Conservation (phyloP, 1,140 invertebrate species). For the Diorhabda elongata region DNA sequence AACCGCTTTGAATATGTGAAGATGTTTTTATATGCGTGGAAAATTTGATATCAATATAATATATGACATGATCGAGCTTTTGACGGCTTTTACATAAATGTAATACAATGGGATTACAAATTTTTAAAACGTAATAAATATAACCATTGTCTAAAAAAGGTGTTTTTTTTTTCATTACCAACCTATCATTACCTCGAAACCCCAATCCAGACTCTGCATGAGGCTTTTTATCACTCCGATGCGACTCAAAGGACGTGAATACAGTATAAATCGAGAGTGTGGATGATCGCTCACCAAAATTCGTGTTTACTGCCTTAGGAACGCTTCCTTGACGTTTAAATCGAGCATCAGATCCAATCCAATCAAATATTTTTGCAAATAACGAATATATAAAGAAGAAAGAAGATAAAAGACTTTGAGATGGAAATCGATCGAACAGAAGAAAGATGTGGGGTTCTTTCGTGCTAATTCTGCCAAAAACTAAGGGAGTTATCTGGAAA, state of each 20-base stretch:
- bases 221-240: neutral
- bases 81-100: conserved; percentile 48
- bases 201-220: neutral
- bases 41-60: conserved; percentile 47
- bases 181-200: neutral
- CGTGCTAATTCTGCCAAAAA: too few relatives aligned
- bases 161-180: conserved; percentile 7
- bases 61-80: conserved; percentile 48
- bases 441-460: too few relatives aligned
- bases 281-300: too few relatives aligned
- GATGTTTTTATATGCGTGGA: conserved; percentile 46
- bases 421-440: too few relatives aligned
- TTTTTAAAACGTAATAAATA: conserved; percentile 46
- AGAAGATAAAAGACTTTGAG: too few relatives aligned
- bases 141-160: conserved; percentile 43
- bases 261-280: too few relatives aligned
- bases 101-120: conserved; percentile 46
- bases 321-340: too few relatives aligned
- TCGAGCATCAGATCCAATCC: too few relatives aligned
- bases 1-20: conserved; percentile 35
- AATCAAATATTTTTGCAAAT: too few relatives aligned
- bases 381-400: too few relatives aligned
- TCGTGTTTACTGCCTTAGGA: too few relatives aligned
- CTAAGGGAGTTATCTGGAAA: too few relatives aligned
- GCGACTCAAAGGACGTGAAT: neutral